phyloP scores from a whole-genome alignment of 2,797 vertebrate genomes.

The Leuciscus waleckii region DNA sequence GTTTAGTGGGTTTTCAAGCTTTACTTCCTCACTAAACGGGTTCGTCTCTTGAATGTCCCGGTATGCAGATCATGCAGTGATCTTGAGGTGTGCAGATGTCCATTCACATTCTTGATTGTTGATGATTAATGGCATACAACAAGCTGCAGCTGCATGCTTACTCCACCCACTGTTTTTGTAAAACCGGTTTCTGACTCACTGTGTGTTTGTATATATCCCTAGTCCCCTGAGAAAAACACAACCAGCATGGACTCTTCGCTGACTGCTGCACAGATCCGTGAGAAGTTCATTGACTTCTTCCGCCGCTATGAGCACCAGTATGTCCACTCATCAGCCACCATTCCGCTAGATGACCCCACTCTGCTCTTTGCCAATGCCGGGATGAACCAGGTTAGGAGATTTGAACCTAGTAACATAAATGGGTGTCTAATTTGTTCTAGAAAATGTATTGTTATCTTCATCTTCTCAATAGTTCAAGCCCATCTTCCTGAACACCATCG shows the following conservation, averaged over 20 bases:
- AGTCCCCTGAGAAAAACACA: slow-evolving; percentile 59
- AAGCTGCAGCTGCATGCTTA: slow-evolving; percentile 8
- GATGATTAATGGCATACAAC: not conserved
- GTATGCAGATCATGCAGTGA: not conserved
- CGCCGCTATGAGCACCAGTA: slow-evolving; percentile 87
- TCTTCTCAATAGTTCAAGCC: slow-evolving; percentile 88
- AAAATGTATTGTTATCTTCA: not conserved
- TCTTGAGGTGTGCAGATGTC: not conserved
- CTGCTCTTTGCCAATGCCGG: slow-evolving; percentile 98
- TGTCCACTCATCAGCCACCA: slow-evolving; percentile 91
- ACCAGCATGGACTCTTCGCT: slow-evolving; percentile 84
- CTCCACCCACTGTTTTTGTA: not conserved
- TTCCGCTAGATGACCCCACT: slow-evolving; percentile 95
- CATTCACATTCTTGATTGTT: not conserved
- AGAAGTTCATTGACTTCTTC: slow-evolving; percentile 96
- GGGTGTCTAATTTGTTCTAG: not conserved
- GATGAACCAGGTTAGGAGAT: slow-evolving; percentile 94
- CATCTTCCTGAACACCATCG: slow-evolving; percentile 98
- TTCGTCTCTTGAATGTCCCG: not conserved
- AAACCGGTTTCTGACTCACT: slow-evolving; percentile 32
- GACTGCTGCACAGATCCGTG: slow-evolving; percentile 90
- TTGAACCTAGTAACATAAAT: not conserved
- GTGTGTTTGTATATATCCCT: slow-evolving; percentile 18
- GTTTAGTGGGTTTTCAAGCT: not conserved
- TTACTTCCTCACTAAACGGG: not conserved